Evolutionary conservation across 2,888 invertebrate species (phyloP), one percentile per base, ranked within the genome.

Genomic region (Ornithoptera priamus): DNA sequence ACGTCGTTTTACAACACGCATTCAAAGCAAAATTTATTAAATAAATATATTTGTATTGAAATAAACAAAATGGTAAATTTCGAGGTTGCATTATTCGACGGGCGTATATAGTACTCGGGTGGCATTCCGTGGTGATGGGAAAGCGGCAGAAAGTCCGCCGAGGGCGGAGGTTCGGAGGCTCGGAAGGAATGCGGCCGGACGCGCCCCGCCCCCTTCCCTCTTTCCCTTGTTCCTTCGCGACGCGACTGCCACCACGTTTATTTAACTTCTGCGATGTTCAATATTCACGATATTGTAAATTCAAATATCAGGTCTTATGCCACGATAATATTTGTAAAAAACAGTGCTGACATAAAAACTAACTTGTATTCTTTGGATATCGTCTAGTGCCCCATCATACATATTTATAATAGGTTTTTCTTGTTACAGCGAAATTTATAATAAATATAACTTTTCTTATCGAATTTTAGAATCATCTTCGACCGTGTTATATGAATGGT

Each of bases 121-220:
- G 79, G 82, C 80, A 81, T 82, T 82, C 80, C 81, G 77, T 81
- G 78, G 78, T 80, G 77, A 68, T 80, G 83, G 86, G 85, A 86
- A 86, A 87, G 85, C 84, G 78, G 81, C 79, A 83, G 84, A 77
- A 77, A 76, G 77, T 76, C 76, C 76, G 78, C 75, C 75, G 76
- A 70, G 71, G 68, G 76, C 80, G 80, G 80, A 79, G 81, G 85
- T 85, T 84, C 85, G 86, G 85, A 88, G 88, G 90, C 86, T 87
- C 77, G 84, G 83, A 77, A 87, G 89, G 92, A 92, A 92, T 92
- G 92, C 87, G 88, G 85, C 87, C 88, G 86, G 83, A 81, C 85
- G 80, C 78, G 72, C 73, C 72, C 72, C 75, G 72, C 78, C 73
- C 74, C 74, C 75, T 71, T 75, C 69, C 72, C 46, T 70, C 42